phyloP scores from a whole-genome alignment of 2,113 vertebrate genomes.

The Xiphorhynchus elegans region DNA sequence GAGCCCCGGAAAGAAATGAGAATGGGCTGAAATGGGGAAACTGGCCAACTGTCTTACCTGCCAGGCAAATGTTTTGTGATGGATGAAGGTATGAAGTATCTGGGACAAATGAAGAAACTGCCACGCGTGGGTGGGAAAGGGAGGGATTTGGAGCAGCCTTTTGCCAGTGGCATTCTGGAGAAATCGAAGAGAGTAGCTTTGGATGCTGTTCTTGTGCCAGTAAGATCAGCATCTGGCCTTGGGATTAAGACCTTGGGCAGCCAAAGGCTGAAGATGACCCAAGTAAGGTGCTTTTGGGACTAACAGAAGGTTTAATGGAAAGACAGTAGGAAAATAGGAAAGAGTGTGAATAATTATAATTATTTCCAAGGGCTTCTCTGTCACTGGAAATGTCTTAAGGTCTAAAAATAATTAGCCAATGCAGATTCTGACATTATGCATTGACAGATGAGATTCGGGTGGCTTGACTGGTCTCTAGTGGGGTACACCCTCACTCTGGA shows the following conservation, averaged over 20 bases:
- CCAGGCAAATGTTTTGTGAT: background rate
- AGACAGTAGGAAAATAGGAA: background rate
- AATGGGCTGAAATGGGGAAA: background rate
- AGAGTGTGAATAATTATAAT: background rate
- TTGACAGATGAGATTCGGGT: rapidly evolving
- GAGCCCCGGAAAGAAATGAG: background rate
- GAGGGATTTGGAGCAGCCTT: background rate
- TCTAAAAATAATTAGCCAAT: background rate
- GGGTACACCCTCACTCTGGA: background rate
- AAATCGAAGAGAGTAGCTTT: rapidly evolving
- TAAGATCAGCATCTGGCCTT: background rate
- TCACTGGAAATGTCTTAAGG: background rate
- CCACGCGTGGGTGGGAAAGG: rapidly evolving
- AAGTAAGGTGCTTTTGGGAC: background rate
- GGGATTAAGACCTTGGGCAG: background rate
- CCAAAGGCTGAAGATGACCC: background rate
- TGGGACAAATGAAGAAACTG: background rate
- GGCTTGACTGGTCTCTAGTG: background rate
- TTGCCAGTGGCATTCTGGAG: background rate
- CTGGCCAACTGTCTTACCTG: background rate
- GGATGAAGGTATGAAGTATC: background rate
- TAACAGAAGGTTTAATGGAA: background rate
- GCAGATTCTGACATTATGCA: background rate
- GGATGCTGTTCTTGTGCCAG: background rate
- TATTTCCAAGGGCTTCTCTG: background rate